phyloP scores from a whole-genome alignment of 2,113 vertebrate species.

The Anser cygnoides region DNA sequence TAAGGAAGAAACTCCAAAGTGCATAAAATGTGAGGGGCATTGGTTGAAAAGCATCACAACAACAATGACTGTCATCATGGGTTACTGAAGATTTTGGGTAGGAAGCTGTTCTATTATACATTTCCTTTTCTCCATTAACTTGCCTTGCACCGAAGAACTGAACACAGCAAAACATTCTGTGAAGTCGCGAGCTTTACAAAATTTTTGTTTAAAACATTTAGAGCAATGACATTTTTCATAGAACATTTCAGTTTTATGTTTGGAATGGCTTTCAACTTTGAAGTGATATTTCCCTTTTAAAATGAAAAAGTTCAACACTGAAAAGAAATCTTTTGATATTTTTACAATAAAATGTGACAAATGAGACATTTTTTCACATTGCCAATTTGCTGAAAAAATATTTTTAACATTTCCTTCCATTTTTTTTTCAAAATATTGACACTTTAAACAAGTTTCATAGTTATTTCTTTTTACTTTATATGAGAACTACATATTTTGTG shows the following conservation, averaged over 20 bases:
- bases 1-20: not conserved
- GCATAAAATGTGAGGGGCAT: not conserved
- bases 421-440: not conserved
- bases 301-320: not conserved
- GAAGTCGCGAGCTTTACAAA: not conserved
- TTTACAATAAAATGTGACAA: conserved; percentile 13
- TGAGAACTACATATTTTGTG: not conserved
- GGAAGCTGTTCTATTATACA: not conserved
- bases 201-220: not conserved
- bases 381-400: conserved; percentile 6
- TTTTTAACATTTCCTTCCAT: not conserved
- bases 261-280: conserved; percentile 14
- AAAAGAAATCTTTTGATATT: not conserved
- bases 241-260: not conserved
- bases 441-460: not conserved
- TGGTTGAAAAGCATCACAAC: not conserved
- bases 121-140: not conserved
- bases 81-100: not conserved
- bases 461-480: not conserved
- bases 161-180: not conserved
- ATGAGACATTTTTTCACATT: conserved; percentile 11
- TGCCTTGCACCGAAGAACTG: not conserved
- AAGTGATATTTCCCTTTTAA: conserved; percentile 11
- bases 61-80: not conserved
- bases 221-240: not conserved